Percentiles rank a stretch among this genome's conserved stretches.
These are phyloP conservation scores for Helicoverpa zea DNA, from an alignment of 1,140 invertebrate species.

Conservation along the genomic window DNA sequence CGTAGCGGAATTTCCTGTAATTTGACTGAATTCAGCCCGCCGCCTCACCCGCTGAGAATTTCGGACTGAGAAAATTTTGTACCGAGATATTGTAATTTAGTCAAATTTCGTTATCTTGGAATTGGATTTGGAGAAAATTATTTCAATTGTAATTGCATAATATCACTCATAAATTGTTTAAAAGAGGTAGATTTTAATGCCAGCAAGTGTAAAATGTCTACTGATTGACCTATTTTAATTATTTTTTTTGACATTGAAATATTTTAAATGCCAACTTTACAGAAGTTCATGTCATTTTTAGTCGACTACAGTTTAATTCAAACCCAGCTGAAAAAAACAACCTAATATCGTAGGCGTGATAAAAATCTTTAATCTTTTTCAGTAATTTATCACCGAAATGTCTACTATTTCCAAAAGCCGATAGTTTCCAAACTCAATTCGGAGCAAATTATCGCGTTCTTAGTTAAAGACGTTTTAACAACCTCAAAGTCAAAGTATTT, in stretches of 20 bases:
- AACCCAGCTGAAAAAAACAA: neutral
- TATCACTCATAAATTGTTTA: too few relatives aligned
- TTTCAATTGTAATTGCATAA: neutral
- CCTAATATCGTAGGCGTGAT: neutral
- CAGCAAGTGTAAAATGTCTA: neutral
- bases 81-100: too few relatives aligned
- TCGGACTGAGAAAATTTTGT: constrained; percentile 32
- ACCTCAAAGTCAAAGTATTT: constrained; percentile 32
- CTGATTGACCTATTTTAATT: too few relatives aligned
- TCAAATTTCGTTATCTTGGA: neutral
- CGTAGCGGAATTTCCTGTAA: constrained; percentile 43
- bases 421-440: constrained; percentile 31
- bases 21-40: constrained; percentile 36
- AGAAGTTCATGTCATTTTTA: neutral
- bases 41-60: constrained; percentile 35
- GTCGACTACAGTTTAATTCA: neutral
- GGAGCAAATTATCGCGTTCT: constrained; percentile 36
- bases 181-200: neutral
- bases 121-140: constrained; percentile 22
- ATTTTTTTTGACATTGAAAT: neutral
- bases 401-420: neutral
- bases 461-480: constrained; percentile 13
- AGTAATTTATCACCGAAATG: constrained; percentile 16
- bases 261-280: neutral
- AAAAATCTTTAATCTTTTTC: constrained; percentile 25